A percentile compares a stretch with the other conserved stretches of the same genome.
phyloP scores from a whole-genome alignment of 2,888 invertebrate genomes.

The Hololepta plana region DNA sequence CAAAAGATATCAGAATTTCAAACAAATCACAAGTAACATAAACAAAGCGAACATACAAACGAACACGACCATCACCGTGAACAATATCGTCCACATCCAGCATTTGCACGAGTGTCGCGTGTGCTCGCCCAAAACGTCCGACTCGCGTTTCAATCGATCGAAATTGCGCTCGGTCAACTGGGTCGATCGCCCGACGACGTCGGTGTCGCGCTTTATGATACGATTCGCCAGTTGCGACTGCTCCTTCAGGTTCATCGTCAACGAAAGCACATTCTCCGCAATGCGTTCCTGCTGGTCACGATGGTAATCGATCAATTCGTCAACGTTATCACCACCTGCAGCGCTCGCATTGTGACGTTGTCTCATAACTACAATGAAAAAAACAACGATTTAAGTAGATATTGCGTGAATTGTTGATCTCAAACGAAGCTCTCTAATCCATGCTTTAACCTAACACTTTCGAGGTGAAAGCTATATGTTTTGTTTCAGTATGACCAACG shows the following conservation, averaged over 20 bases:
- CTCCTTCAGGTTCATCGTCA: conserved; percentile 76
- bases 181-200: conserved; percentile 63
- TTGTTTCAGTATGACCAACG: no score
- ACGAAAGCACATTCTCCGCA: conserved; percentile 81
- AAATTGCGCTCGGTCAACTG: conserved; percentile 65
- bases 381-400: no score
- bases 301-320: conserved; percentile 70
- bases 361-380: no score
- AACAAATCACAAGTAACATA: conserved; percentile 2
- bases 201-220: conserved; percentile 79
- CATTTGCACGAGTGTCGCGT: conserved; percentile 81
- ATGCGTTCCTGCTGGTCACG: conserved; percentile 81
- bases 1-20: not conserved
- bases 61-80: conserved; percentile 69
- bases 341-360: no score
- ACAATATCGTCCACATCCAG: conserved; percentile 87
- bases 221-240: conserved; percentile 77
- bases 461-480: no score
- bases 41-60: conserved; percentile 45
- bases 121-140: conserved; percentile 66
- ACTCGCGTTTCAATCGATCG: conserved; percentile 58
- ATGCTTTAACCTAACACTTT: no score
- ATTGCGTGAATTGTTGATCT: no score
- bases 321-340: conserved; percentile 43
- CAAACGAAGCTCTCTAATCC: no score